Evolutionary conservation across 2,888 invertebrate species (phyloP).

Genomic region (Rapana venosa): DNA sequence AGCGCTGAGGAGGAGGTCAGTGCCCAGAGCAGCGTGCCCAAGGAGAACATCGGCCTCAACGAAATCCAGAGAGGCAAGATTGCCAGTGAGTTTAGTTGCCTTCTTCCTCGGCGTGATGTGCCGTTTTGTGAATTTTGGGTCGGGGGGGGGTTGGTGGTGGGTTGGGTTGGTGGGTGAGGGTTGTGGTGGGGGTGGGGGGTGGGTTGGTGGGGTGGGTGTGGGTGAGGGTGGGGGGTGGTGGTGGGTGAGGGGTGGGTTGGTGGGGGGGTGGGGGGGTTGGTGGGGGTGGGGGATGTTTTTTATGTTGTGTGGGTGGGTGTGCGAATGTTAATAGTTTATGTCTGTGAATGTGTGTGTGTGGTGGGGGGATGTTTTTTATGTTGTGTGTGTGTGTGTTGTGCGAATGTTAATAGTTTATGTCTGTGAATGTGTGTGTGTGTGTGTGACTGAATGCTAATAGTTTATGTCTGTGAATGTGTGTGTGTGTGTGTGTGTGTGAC

Average conservation of each 20-base stretch:
- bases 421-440: not conserved
- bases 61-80: conserved; percentile 68
- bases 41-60: conserved; percentile 63
- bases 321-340: not conserved
- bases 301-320: not conserved
- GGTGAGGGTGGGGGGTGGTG: not conserved
- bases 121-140: no score
- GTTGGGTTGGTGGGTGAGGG: no score
- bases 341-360: not conserved
- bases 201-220: not conserved
- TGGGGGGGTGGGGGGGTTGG: no score
- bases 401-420: no score
- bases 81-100: conserved; percentile 45
- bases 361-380: no score
- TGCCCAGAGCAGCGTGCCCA: conserved; percentile 34
- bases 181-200: no score
- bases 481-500: not conserved
- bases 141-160: no score
- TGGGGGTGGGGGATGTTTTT: no score
- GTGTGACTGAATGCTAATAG: not conserved
- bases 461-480: not conserved
- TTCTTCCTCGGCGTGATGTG: not conserved
- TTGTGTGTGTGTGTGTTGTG: not conserved
- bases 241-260: no score
- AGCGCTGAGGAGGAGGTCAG: conserved; percentile 63